Base-by-base conservation (phyloP, 2,797 vertebrate genomes). In the Peromyscus aztecus region DNA sequence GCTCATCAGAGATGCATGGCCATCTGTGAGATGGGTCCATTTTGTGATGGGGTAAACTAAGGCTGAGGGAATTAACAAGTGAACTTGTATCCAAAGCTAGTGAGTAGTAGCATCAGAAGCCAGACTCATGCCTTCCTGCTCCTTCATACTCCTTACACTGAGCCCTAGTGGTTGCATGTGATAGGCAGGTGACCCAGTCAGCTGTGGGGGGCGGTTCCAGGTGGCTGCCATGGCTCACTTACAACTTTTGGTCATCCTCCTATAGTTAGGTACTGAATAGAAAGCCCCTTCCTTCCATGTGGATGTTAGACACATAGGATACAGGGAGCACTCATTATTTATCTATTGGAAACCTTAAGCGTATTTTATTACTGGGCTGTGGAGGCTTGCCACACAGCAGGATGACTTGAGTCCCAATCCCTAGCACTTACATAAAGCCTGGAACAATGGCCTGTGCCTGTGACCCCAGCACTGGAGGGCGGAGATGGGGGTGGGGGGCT, bases 281-380 rank as follows among this genome's bases (percentile, higher is more conserved):
- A 94, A 86, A 94, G 76, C 75, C 34, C 23, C 55, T 89, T 85
- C 17, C 31, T 93, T 86, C 10, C 40, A 5, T 37, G 55, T 91
- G 37, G 14, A 23, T 86, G 31, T 82, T 91, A 71, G 65, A 89
- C 77, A 76, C 57, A 37, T 14, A 78, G 52, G 13, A 2, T 37
- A 34, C 37, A 82, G 67, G 65, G 59, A 29, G 77, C 2, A 71
- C 34, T 31, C 24, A 19, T 80, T 89, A 89, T 31, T 83, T 89
- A 84, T 23, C 23, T 46, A 10, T 46, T 69, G 52, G n/a, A 65
- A 76, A 61, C 63, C 65, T 49, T 27, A 55, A 90, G 81, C 91
- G 43, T 69, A 40, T 59, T 31, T 78, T 63, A 16, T 67, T 52
- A n/a, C 46, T n/a, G 31, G 43, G 2, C 83, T 52, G 63, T 49